A percentile compares a stretch with the other conserved stretches of the same genome.
Conservation (phyloP, 1,140 invertebrate genomes). For the Armadillidium nasatum region DNA sequence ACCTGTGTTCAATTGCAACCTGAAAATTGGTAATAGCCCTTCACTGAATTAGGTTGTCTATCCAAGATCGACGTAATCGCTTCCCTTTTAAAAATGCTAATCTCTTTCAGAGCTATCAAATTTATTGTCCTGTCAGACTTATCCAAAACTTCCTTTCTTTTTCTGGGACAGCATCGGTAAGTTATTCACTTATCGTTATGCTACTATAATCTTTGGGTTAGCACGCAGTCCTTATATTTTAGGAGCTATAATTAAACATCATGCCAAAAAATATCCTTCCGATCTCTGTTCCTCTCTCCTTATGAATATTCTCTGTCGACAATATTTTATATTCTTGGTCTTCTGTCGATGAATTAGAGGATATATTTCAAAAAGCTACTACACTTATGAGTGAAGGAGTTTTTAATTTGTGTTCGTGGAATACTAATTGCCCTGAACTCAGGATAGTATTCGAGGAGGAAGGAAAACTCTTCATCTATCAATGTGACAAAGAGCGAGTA, state of each 20-base stretch:
- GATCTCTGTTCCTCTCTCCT: not conserved
- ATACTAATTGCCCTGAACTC: not conserved
- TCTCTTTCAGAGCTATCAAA: conserved; percentile 16
- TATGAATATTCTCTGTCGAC: not conserved
- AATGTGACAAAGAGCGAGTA: too few species aligned
- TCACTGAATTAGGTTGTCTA: conserved; percentile 27
- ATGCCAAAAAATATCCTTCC: not conserved
- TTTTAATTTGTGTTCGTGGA: not conserved
- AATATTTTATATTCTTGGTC: not conserved
- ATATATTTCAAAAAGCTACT: not conserved
- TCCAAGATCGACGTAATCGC: conserved; percentile 22
- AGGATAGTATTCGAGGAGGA: too few species aligned
- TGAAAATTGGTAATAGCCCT: conserved; percentile 19
- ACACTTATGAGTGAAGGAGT: not conserved
- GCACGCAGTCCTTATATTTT: conserved; percentile 25
- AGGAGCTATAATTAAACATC: conserved; percentile 21
- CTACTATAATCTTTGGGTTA: conserved; percentile 27
- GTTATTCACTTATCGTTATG: conserved; percentile 20
- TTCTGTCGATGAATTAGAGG: too few species aligned
- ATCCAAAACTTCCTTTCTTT: conserved; percentile 25
- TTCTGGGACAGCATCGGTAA: conserved; percentile 14
- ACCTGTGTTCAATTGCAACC: conserved; percentile 31
- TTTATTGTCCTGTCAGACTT: conserved; percentile 27
- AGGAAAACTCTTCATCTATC: too few species aligned
- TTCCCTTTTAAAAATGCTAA: not conserved